Base-by-base conservation (phyloP, 2,113 vertebrate species). In the Gracilinanus agilis region DNA sequence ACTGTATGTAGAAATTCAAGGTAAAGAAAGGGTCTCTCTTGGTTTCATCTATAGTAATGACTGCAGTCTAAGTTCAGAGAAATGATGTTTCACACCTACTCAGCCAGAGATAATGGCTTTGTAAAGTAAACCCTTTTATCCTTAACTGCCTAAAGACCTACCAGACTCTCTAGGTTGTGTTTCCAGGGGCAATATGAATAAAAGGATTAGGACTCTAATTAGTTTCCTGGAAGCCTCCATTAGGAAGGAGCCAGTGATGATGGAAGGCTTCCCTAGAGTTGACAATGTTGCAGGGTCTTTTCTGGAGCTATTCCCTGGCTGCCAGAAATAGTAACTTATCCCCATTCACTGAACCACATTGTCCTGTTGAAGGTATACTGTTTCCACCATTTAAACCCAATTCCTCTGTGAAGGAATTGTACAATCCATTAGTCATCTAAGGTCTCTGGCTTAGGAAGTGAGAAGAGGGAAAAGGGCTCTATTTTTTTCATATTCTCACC, bases 401-500 rank as follows among this genome's bases (percentile, higher is more conserved):
- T n/a, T 75, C 3, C 67, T 75, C 16, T n/a, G 29, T 75, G 67
- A 75, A 75, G 16, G 12, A 24, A 75, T 24, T 75, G 34, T 75
- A 75, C 13, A 19, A 16, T 13, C 29, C 54, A 54, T 44, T 25
- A 40, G 13, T 44, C 55, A 55, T 89, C 93, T 88, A 53, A 2
- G n/a, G 90, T 75, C 34, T 29, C 34, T 75, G 67, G 34, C n/a
- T 75, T 75, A n/a, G 34, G 67, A 75, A n/a, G 29, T 75, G 34
- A 75, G 34, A 75, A 16, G 67, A 75, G 34, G 16, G 67, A 1
- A n/a, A 34, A 75, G 13, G 5, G 44, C 13, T 95, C 88, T 92
- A 61, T 95, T 97, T 93, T 90, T 94, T 89, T 89, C 44, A 7
- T 34, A 49, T 90, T 94, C 92, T 95, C 93, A n/a, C 34, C 13